Evolutionary conservation across 1,140 invertebrate species (phyloP), one percentile per base, ranked within the genome.

Genomic region (Penaeus chinensis): DNA sequence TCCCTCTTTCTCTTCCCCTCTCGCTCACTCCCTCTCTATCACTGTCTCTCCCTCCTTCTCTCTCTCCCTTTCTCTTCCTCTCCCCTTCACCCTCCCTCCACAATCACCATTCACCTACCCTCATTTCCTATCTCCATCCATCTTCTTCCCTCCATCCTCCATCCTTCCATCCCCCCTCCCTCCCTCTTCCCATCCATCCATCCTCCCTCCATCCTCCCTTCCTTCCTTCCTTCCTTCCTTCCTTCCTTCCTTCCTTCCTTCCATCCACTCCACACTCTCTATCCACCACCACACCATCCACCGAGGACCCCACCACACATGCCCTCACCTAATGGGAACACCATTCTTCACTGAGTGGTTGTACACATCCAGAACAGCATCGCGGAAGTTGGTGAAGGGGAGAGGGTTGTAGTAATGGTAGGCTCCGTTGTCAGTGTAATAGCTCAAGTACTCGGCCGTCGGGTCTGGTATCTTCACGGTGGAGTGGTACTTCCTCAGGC

Each of bases 351-450:
- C 32, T 2, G 82, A 76, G 62, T 74, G 80, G 27, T 90, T 69
- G 47, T 86, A 85, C 2, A 89, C 37, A 37, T 32, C 42, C 22
- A 89, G 27, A 3, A 90, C 54, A 0, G 71, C 78, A 27, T 84
- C 87, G 47, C 80, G 69, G 80, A 80, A 90, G 78, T 84, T 89
- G 3, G 3, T 63, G 82, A 82, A 83, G 13, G 81, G 80, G 16
- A 89, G 78, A 24, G 89, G 81, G 77, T 89, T 88, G 76, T 90
- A 90, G 87, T 90, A 90, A 54, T 90, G 84, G 54, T 62, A 85
- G 5, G 88, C 89, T 13, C 89, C 88, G 66, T 90, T 90, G 65
- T 90, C 89, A 3, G 89, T 90, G 80, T 82, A 90, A 82, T 89
- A 90, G 20, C 87, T 85, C 24, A 88, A 82, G 81, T 78, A 77